Conservation (phyloP, 1,140 invertebrate genomes). For the Pseudomyrmex flavicornis region DNA sequence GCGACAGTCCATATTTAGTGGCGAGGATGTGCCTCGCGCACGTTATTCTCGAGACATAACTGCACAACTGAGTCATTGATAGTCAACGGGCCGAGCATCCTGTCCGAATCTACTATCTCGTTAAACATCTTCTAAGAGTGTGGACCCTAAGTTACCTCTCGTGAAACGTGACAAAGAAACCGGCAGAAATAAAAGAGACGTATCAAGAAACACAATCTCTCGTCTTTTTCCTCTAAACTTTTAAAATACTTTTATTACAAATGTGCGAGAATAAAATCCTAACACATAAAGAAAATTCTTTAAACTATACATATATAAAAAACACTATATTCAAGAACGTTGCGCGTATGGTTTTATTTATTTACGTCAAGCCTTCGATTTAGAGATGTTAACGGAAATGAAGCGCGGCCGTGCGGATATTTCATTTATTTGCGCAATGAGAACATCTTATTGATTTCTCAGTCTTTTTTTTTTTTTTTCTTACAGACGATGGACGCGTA, state of each 20-base stretch:
- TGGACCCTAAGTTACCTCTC: slow-evolving; percentile 65
- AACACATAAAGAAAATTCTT: background rate
- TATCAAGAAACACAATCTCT: background rate
- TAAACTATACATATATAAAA: background rate
- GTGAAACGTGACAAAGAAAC: slow-evolving; percentile 80
- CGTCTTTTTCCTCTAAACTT: background rate
- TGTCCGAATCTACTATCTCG: slow-evolving; percentile 81
- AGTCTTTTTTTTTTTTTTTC: slow-evolving; percentile 49
- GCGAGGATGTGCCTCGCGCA: background rate
- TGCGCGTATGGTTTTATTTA: background rate
- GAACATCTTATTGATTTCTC: slow-evolving; percentile 26
- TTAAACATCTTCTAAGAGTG: slow-evolving; percentile 76
- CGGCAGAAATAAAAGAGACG: slow-evolving; percentile 40
- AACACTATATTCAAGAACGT: background rate
- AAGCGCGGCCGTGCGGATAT: slow-evolving; percentile 10
- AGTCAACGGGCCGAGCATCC: slow-evolving; percentile 82
- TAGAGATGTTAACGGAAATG: slow-evolving; percentile 40
- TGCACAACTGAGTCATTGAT: slow-evolving; percentile 78
- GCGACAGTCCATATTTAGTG: background rate
- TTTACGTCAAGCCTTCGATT: slow-evolving; percentile 40
- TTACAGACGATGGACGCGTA: slow-evolving; percentile 46
- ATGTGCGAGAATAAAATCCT: slow-evolving; percentile 7
- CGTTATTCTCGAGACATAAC: background rate
- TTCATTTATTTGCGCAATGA: slow-evolving; percentile 35
- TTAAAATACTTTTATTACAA: slow-evolving; percentile 10